A percentile compares a stretch with the other conserved stretches of the same genome.
Conservation (phyloP, 1,140 invertebrate species). For the Dufourea novaeangliae region DNA sequence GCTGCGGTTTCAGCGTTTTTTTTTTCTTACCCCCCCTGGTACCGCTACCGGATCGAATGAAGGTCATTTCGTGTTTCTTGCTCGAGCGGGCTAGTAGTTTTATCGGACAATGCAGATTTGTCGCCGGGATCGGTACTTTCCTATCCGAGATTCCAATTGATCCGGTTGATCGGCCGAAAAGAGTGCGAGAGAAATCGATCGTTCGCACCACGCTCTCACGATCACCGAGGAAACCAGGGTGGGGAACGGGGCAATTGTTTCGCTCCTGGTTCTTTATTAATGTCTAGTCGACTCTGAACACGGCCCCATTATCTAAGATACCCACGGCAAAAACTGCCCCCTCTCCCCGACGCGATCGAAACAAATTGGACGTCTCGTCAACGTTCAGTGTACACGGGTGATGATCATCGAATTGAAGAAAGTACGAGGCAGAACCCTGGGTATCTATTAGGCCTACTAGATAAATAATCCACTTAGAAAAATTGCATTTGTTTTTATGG, state of each 20-base stretch:
- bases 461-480: too few relatives aligned
- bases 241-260: slow-evolving; percentile 3
- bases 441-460: too few relatives aligned
- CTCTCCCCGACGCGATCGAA: too few relatives aligned
- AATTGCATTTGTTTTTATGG: too few relatives aligned
- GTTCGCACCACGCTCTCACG: slow-evolving; percentile 38
- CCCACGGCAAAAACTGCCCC: not conserved
- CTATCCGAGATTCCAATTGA: slow-evolving; percentile 32
- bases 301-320: not conserved
- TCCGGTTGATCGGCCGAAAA: slow-evolving; percentile 32
- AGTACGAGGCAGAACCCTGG: too few relatives aligned
- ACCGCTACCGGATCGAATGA: slow-evolving; percentile 58
- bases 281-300: not conserved
- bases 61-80: slow-evolving; percentile 67
- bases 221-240: too few relatives aligned
- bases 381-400: too few relatives aligned
- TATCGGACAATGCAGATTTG: slow-evolving; percentile 57
- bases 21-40: slow-evolving; percentile 42
- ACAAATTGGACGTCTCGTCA: not conserved
- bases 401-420: too few relatives aligned
- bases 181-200: slow-evolving; percentile 58
- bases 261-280: not conserved
- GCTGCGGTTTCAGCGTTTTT: slow-evolving; percentile 56
- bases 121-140: slow-evolving; percentile 49
- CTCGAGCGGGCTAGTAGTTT: slow-evolving; percentile 61